Evolutionary conservation across 2,113 vertebrate species (phyloP).

Genomic region (Toxotes chatareus): DNA sequence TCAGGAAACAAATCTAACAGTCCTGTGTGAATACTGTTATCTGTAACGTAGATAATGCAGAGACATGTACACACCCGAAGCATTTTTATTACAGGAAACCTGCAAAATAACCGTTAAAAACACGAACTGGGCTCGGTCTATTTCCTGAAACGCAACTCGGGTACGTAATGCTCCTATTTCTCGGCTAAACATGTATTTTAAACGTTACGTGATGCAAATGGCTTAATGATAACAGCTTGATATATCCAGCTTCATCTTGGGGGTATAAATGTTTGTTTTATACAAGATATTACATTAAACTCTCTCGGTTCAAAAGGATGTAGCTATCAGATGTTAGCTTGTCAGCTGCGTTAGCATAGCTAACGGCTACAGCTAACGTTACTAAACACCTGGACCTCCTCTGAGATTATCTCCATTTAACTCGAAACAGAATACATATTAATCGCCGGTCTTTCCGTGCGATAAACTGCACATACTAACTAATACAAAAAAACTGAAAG

Average conservation of each 20-base stretch:
- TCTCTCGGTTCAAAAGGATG: constrained; percentile 16
- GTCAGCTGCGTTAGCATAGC: constrained; percentile 27
- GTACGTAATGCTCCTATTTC: background rate
- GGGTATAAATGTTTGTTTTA: fast-evolving
- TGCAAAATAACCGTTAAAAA: background rate
- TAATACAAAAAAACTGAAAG: too few relatives aligned
- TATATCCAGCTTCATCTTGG: fast-evolving
- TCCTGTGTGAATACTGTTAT: background rate
- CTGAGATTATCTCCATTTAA: background rate
- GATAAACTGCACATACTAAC: background rate
- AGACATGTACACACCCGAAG: background rate
- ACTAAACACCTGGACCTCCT: constrained; percentile 49
- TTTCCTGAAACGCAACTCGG: constrained; percentile 62
- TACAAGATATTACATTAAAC: background rate
- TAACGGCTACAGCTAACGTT: constrained; percentile 60
- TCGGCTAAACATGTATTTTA: background rate
- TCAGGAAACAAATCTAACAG: background rate
- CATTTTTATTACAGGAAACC: background rate
- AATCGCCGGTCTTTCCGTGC: fast-evolving
- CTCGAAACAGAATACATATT: background rate
- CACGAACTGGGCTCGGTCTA: constrained; percentile 59
- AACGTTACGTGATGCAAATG: fast-evolving
- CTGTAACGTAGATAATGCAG: background rate
- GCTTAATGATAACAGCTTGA: fast-evolving
- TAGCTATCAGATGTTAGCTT: constrained; percentile 39